phyloP scores from a whole-genome alignment of 1,140 invertebrate genomes.

The Hyphantria cunea region DNA sequence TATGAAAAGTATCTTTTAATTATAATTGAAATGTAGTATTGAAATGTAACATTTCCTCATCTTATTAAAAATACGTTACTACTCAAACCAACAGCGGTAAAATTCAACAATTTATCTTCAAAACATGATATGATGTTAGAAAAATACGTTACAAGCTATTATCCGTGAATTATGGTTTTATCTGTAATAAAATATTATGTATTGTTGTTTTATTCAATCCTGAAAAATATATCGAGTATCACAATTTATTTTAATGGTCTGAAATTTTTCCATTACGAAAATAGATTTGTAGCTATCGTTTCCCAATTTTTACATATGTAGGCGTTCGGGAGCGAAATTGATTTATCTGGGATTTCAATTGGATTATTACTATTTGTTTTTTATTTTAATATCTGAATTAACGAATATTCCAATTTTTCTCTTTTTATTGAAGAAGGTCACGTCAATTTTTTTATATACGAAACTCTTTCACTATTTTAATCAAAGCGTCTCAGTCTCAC shows the following conservation, averaged over 20 bases:
- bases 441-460: too few relatives aligned
- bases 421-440: too few relatives aligned
- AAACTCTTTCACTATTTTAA: not conserved
- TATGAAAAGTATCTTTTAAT: too few relatives aligned
- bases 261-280: conserved; percentile 18
- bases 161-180: not conserved
- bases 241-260: conserved; percentile 20
- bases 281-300: conserved; percentile 13
- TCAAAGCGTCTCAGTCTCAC: not conserved
- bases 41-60: too few relatives aligned
- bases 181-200: conserved; percentile 17
- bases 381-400: not conserved
- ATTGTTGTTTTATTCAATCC: conserved; percentile 22
- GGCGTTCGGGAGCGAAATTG: not conserved
- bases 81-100: not conserved
- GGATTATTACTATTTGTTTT: conserved; percentile 8
- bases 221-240: conserved; percentile 20
- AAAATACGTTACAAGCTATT: conserved; percentile 13
- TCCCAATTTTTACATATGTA: not conserved
- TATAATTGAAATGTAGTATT: too few relatives aligned
- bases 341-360: conserved; percentile 1
- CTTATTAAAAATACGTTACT: too few relatives aligned
- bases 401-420: too few relatives aligned
- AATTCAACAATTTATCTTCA: not conserved
- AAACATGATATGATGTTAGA: conserved; percentile 1